A percentile compares a stretch with the other conserved stretches of the same genome.
Evolutionary conservation across 2,113 vertebrate genomes (phyloP).

Genomic region (Polypterus senegalus): DNA sequence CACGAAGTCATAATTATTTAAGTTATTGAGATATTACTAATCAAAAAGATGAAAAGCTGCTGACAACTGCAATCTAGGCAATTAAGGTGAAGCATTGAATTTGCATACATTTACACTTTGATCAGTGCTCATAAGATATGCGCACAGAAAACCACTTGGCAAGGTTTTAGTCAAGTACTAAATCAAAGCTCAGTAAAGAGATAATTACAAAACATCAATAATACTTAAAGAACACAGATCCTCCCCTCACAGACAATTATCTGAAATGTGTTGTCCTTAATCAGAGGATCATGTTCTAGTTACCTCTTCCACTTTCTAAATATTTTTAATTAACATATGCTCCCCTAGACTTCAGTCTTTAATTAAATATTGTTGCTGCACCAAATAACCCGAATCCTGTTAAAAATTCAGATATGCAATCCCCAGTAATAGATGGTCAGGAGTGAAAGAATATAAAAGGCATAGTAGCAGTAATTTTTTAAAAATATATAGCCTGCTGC

Average conservation of each 20-base stretch:
- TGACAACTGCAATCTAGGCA: slow-evolving; percentile 39
- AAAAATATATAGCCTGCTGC: too few relatives aligned
- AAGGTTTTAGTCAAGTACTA: slow-evolving; percentile 27
- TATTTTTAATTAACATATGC: slow-evolving; percentile 14
- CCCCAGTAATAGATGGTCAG: background rate
- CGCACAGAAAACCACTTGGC: slow-evolving; percentile 37
- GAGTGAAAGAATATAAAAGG: too few relatives aligned
- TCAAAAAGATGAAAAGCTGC: slow-evolving; percentile 33
- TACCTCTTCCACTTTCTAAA: slow-evolving; percentile 22
- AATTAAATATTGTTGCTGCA: background rate
- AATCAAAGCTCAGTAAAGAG: slow-evolving; percentile 35
- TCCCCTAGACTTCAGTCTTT: slow-evolving; percentile 5
- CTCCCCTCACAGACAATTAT: slow-evolving; percentile 25
- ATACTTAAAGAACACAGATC: slow-evolving; percentile 29
- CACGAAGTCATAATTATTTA: slow-evolving; percentile 53
- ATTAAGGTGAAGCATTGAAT: slow-evolving; percentile 49
- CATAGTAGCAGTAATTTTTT: too few relatives aligned
- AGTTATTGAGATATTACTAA: slow-evolving; percentile 44
- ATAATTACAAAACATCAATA: slow-evolving; percentile 30
- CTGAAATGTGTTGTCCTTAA: slow-evolving; percentile 31
- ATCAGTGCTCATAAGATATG: slow-evolving; percentile 41
- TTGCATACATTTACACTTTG: slow-evolving; percentile 56
- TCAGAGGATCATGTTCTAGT: slow-evolving; percentile 28
- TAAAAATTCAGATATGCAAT: background rate
- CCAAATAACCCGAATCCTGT: background rate